A percentile compares a stretch with the other conserved stretches of the same genome.
phyloP scores from a whole-genome alignment of 2,113 vertebrate genomes.

The Pterocles burchelli region DNA sequence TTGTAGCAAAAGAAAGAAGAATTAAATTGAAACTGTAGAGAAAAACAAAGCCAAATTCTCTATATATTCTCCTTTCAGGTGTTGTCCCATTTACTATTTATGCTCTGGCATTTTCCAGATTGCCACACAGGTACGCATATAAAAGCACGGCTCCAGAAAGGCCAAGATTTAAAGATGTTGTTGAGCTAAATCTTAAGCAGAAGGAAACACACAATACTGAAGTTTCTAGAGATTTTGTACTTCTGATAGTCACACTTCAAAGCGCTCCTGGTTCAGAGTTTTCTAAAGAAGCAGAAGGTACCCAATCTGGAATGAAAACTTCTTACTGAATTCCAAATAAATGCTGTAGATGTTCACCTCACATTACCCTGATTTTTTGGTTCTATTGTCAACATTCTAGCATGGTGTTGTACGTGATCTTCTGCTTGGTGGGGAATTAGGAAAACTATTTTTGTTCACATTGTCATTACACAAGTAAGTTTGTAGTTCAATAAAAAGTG shows the following conservation, averaged over 20 bases:
- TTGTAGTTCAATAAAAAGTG: background rate
- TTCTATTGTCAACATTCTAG: conserved; percentile 31
- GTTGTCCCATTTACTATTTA: background rate
- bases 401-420: conserved; percentile 13
- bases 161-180: background rate
- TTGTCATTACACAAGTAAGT: background rate
- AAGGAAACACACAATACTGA: conserved; percentile 34
- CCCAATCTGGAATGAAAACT: conserved; percentile 29
- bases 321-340: conserved; percentile 24
- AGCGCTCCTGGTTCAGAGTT: background rate
- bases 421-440: conserved; percentile 49
- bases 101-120: background rate
- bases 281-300: conserved; percentile 48
- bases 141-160: background rate
- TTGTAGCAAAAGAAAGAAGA: background rate
- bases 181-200: conserved; percentile 11
- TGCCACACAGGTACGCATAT: background rate
- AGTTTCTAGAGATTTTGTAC: conserved; percentile 19
- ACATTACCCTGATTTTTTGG: conserved; percentile 22
- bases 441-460: background rate
- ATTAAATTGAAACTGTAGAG: background rate
- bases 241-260: conserved; percentile 34
- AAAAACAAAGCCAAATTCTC: background rate
- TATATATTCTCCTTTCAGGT: background rate
- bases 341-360: background rate